phyloP scores from a whole-genome alignment of 92 coral and sea anemone genomes.

The Zoanthus sansibaricus region DNA sequence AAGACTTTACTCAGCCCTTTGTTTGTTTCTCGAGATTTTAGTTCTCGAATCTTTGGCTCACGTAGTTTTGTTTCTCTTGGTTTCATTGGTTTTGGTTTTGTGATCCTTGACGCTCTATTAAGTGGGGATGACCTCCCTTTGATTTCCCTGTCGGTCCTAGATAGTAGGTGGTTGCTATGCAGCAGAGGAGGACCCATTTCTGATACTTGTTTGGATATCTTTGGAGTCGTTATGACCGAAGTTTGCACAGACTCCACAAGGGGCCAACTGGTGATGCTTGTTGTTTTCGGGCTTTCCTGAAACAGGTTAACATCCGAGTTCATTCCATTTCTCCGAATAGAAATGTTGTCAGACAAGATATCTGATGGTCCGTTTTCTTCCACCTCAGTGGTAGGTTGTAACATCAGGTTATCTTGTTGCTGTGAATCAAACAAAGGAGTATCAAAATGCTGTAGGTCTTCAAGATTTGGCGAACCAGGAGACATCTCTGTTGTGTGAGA shows the following conservation, averaged over 20 bases:
- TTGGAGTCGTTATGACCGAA: slow-evolving; percentile 78
- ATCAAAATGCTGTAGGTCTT: slow-evolving; percentile 78
- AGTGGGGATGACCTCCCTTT: slow-evolving; percentile 70
- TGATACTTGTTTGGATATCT: slow-evolving; percentile 35
- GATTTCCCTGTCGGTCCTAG: slow-evolving; percentile 20
- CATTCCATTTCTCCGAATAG: slow-evolving; percentile 68
- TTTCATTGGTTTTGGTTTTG: slow-evolving; percentile 47
- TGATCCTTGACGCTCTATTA: slow-evolving; percentile 63
- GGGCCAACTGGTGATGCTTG: slow-evolving; percentile 57
- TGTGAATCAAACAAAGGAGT: slow-evolving; percentile 80
- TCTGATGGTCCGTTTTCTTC: slow-evolving; percentile 61
- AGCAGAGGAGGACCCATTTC: slow-evolving; percentile 30
- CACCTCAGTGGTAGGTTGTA: slow-evolving; percentile 63
- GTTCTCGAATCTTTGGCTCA: slow-evolving; percentile 35
- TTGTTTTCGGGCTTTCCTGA: slow-evolving; percentile 49
- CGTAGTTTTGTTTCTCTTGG: slow-evolving; percentile 43
- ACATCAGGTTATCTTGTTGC: slow-evolving; percentile 73
- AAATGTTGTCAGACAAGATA: slow-evolving; percentile 49
- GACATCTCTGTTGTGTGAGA: slow-evolving; percentile 79
- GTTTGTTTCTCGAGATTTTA: slow-evolving; percentile 67
- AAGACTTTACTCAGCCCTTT: slow-evolving; percentile 52
- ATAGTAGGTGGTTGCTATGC: slow-evolving; percentile 29
- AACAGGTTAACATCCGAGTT: slow-evolving; percentile 68
- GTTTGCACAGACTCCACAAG: slow-evolving; percentile 61
- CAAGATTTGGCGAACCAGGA: slow-evolving; percentile 75